Conservation (phyloP, 1,140 invertebrate genomes). For the Bursaphelenchus mucronatus region DNA sequence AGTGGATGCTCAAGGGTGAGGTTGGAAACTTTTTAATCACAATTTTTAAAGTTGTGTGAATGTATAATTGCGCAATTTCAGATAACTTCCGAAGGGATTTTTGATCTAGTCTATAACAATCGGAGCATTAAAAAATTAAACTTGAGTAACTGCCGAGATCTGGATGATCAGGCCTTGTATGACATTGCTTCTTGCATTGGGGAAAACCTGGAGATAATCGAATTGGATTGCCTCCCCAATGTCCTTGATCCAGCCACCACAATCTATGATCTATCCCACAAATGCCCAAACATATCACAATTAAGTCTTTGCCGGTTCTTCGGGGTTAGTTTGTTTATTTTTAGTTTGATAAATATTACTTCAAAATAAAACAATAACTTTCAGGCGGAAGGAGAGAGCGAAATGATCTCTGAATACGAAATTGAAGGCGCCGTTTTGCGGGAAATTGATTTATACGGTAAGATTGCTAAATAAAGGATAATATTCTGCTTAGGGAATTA, state of each 20-base stretch:
- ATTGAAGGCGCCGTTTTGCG: slow-evolving; percentile 49
- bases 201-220: slow-evolving; percentile 46
- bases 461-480: neutral
- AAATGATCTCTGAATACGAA: slow-evolving; percentile 20
- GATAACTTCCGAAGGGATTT: slow-evolving; percentile 52
- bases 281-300: slow-evolving; percentile 56
- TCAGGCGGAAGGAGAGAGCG: neutral
- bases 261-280: slow-evolving; percentile 45
- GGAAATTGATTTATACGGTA: slow-evolving; percentile 56
- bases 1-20: slow-evolving; percentile 53
- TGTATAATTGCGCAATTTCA: slow-evolving; percentile 22
- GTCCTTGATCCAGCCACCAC: slow-evolving; percentile 48
- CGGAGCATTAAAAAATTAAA: slow-evolving; percentile 48
- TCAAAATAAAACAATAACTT: neutral
- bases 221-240: slow-evolving; percentile 53
- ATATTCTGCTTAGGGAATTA: slow-evolving; percentile 43
- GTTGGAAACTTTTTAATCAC: neutral
- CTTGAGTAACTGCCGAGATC: slow-evolving; percentile 49
- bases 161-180: slow-evolving; percentile 57
- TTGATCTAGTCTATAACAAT: slow-evolving; percentile 51
- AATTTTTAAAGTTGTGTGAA: slow-evolving; percentile 3
- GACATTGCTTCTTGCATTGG: slow-evolving; percentile 56
- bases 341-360: neutral
- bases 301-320: slow-evolving; percentile 60
- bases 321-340: slow-evolving; percentile 21